A percentile compares a stretch with the other conserved stretches of the same genome.
Evolutionary conservation across 1,140 invertebrate genomes (phyloP).

Genomic region (Gryllus bimaculatus): DNA sequence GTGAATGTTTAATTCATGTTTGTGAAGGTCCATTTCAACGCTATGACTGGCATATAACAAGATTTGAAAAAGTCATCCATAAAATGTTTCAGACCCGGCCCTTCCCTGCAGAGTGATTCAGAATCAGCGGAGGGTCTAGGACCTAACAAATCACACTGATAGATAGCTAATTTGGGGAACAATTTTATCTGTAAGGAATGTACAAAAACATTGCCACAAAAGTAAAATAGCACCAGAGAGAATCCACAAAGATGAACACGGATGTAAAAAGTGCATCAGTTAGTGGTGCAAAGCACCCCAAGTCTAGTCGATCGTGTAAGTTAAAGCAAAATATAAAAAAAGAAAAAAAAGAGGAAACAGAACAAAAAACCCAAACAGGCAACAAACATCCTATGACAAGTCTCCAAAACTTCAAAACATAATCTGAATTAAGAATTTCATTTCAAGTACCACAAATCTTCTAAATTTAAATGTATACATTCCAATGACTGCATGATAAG

Average conservation of each 20-base stretch:
- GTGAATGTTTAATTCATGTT: conserved; percentile 23
- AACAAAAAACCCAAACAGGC: no score
- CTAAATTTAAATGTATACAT: no score
- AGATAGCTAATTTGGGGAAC: no score
- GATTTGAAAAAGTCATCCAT: conserved; percentile 2
- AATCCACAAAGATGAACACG: conserved; percentile 8
- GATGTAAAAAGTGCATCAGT: conserved; percentile 15
- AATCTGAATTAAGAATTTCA: no score
- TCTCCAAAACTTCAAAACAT: no score
- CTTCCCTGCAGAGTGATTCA: conserved; percentile 10
- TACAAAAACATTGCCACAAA: conserved; percentile 18
- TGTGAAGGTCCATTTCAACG: conserved; percentile 42
- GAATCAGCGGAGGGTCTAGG: background rate
- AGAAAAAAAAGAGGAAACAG: no score
- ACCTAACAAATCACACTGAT: no score
- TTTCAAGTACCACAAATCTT: no score
- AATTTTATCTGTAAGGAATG: conserved; percentile 13
- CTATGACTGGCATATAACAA: background rate
- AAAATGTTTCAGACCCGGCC: no score
- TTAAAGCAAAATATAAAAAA: conserved; percentile 11
- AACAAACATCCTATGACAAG: no score
- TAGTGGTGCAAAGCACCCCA: conserved; percentile 43
- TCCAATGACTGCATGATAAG: no score
- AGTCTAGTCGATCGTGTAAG: conserved; percentile 31
- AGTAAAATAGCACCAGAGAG: conserved; percentile 11